Conservation (phyloP, 1,140 invertebrate genomes). For the Alviniconcha marisindica region DNA sequence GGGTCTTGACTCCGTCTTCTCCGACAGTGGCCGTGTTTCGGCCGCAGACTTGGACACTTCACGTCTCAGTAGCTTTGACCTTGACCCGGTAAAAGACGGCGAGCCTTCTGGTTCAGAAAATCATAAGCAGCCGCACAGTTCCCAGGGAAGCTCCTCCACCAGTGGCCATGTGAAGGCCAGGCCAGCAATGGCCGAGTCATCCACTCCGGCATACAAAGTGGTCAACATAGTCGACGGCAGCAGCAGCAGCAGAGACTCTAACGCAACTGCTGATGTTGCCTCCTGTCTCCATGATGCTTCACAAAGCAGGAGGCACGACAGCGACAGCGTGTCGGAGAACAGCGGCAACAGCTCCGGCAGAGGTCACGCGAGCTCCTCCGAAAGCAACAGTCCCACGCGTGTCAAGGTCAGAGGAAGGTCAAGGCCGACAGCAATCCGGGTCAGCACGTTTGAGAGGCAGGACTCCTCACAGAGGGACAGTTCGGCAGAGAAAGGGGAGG, state of each 20-base stretch:
- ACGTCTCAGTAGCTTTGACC: conserved; percentile 18
- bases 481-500: background rate
- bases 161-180: conserved; percentile 1
- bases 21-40: background rate
- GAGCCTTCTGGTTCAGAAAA: too few species aligned
- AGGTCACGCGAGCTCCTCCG: conserved; percentile 28
- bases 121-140: too few species aligned
- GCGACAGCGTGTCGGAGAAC: conserved; percentile 31
- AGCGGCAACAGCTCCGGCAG: background rate
- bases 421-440: background rate
- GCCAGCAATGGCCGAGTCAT: conserved; percentile 16
- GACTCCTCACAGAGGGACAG: background rate
- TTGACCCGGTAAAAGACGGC: conserved; percentile 19
- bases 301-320: background rate
- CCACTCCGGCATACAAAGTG: conserved; percentile 39
- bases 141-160: conserved; percentile 16
- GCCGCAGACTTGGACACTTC: conserved; percentile 35
- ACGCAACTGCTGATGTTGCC: conserved; percentile 45
- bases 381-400: conserved; percentile 23
- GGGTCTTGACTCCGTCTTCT: conserved; percentile 49
- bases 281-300: conserved; percentile 43
- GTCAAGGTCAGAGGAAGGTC: background rate
- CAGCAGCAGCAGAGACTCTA: conserved; percentile 32
- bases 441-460: background rate
- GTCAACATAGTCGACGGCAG: conserved; percentile 35